Percentiles rank a stretch among this genome's conserved stretches.
Conservation (phyloP, 2,888 invertebrate species). For the Podotricha telesiphe region DNA sequence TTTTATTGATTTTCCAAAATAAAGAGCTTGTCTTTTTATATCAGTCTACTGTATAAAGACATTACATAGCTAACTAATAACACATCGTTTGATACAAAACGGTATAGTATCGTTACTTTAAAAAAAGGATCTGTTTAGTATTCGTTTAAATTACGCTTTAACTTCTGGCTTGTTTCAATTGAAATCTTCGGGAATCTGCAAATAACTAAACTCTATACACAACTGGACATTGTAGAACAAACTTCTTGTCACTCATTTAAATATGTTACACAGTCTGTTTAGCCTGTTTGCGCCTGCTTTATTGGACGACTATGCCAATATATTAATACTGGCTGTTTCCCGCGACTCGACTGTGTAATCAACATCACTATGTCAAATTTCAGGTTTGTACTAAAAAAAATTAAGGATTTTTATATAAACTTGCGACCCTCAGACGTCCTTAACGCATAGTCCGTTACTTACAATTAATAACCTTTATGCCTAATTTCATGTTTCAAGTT, state of each 20-base stretch:
- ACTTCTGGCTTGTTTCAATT: constrained; percentile 17
- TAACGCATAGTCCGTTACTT: too few relatives aligned
- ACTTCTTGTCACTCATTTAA: constrained; percentile 24
- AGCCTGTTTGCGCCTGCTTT: constrained; percentile 19
- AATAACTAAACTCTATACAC: constrained; percentile 19
- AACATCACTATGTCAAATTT: too few relatives aligned
- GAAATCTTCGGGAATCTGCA: constrained; percentile 16
- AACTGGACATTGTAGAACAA: constrained; percentile 13
- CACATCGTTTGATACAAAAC: background rate
- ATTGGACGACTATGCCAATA: constrained; percentile 33
- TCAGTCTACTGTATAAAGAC: background rate
- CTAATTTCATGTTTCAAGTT: too few relatives aligned
- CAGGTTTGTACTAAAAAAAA: too few relatives aligned
- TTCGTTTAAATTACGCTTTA: constrained; percentile 13
- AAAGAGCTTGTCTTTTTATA: too few relatives aligned
- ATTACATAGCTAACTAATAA: background rate
- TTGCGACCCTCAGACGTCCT: too few relatives aligned
- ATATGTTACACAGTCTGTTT: constrained; percentile 27
- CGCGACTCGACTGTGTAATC: too few relatives aligned
- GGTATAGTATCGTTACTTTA: background rate
- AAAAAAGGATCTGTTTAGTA: constrained; percentile 17
- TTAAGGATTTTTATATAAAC: too few relatives aligned
- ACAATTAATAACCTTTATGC: too few relatives aligned
- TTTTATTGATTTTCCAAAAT: too few relatives aligned
- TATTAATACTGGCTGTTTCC: too few relatives aligned